Percentiles rank a stretch among this genome's conserved stretches.
These are phyloP conservation scores for Spinus pinus DNA, from an alignment of 2,797 vertebrate species.

Conservation along the genomic window DNA sequence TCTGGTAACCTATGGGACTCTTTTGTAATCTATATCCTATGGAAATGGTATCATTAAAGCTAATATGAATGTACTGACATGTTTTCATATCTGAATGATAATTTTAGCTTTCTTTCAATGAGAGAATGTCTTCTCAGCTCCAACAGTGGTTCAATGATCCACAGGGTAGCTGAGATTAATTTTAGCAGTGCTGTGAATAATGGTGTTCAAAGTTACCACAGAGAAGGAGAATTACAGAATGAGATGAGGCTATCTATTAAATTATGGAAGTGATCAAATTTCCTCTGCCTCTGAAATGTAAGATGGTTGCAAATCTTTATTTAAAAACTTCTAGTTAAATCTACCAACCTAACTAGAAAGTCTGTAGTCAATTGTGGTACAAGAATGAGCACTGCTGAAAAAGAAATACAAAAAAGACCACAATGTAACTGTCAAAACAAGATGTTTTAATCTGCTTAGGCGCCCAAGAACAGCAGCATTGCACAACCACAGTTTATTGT, in stretches of 20 bases:
- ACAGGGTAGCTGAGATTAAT: not conserved
- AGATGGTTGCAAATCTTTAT: not conserved
- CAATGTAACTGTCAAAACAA: not conserved
- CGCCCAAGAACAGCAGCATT: not conserved
- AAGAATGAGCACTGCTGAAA: not conserved
- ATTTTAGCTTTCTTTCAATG: not conserved
- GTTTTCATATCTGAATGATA: not conserved
- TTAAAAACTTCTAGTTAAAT: not conserved
- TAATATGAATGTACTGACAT: not conserved
- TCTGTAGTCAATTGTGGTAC: accelerated
- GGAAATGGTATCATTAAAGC: not conserved
- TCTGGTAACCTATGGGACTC: not conserved
- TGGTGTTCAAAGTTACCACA: not conserved
- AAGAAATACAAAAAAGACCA: not conserved
- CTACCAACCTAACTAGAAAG: not conserved
- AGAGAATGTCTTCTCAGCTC: not conserved
- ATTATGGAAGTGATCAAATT: not conserved
- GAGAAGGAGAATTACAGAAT: not conserved
- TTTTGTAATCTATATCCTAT: not conserved
- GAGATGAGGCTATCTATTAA: not conserved
- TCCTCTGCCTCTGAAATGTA: not conserved
- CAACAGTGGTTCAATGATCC: not conserved
- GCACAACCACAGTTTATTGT: not conserved
- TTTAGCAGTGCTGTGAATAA: not conserved
- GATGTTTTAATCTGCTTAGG: not conserved